Evolutionary conservation across 53 echinoderm and acorn worm species (phyloP), one percentile per base, ranked within the genome.

Genomic region (Pentamera pediparva): DNA sequence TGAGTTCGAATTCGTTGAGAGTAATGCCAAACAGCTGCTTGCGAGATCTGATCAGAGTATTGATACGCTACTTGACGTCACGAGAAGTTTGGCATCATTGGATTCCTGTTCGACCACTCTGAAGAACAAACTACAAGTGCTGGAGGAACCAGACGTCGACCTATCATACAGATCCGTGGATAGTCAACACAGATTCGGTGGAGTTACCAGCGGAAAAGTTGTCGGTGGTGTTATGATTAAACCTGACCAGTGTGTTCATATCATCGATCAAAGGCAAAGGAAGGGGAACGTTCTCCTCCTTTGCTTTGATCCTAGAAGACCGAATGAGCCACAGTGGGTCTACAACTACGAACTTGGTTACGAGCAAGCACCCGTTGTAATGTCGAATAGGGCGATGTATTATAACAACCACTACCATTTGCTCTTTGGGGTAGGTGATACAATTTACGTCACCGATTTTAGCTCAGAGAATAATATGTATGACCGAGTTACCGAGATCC

Each of bases 201-300:
- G 32, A 28, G 11, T 57, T 32, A 57, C 58, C 5, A 57, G 13
- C 25, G 58, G 58, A n/a, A 57, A 57, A 17, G 4, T 57, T 27
- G 58, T 57, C 3, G 58, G 58, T 28, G 58, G 58, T 57, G 58
- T 57, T 6, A 57, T 57, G 58, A 29, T 57, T 11, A 57, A 57
- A 32, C 28, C 28, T 31, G 21, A 28, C 13, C 58, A 57, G 32
- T 57, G 58, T 57, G 58, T 57, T 28, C 58, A 57, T 28, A 4
- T 57, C 28, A 24, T 57, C 15, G 58, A 57, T 57, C 58, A 57
- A 57, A 9, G 58, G 29, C 6, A 29, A 3, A 29, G 32, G 32
- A 12, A 8, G 17, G 11, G 32, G 7, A 20, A 20, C 6, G 58
- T 57, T 28, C 29, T 57, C 12, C 32, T 57, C 15, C 28, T 28